Evolutionary conservation across 2,113 vertebrate genomes (phyloP).

Genomic region (Hypomesus transpacificus): DNA sequence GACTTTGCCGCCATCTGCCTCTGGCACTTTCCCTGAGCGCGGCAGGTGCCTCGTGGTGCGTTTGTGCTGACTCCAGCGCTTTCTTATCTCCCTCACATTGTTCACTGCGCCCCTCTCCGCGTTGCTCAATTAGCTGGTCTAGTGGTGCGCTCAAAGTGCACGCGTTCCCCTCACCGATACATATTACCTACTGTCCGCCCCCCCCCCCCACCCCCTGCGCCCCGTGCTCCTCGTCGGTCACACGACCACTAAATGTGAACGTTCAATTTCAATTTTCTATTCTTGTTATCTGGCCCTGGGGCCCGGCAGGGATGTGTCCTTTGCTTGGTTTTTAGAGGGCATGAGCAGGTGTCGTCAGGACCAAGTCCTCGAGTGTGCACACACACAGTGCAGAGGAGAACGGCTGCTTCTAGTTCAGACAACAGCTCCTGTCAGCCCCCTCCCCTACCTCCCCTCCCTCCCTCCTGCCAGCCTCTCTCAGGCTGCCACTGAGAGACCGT

Average conservation of each 20-base stretch:
- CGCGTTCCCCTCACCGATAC: constrained; percentile 12
- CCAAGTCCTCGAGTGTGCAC: too few species aligned
- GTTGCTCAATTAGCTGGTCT: constrained; percentile 69
- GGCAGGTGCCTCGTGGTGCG: constrained; percentile 64
- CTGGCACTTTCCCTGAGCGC: constrained; percentile 53
- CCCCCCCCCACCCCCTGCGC: neutral
- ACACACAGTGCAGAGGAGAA: neutral
- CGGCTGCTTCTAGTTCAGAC: neutral
- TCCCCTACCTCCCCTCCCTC: neutral
- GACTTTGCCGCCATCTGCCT: constrained; percentile 75
- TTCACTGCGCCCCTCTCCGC: constrained; percentile 53
- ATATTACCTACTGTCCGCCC: constrained; percentile 4
- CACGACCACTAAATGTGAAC: constrained; percentile 30
- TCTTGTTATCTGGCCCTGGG: constrained; percentile 58
- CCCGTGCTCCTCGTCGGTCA: constrained; percentile 27
- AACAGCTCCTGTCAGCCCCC: neutral
- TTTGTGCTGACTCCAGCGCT: constrained; percentile 70
- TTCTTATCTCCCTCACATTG: constrained; percentile 42
- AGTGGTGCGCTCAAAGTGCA: constrained; percentile 50
- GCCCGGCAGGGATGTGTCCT: constrained; percentile 50
- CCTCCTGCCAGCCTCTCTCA: neutral
- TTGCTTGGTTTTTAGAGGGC: constrained; percentile 60
- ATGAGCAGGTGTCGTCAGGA: constrained; percentile 18
- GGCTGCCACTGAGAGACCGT: constrained; percentile 52
- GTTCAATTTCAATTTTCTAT: constrained; percentile 51